Conservation (phyloP, 2,113 vertebrate species). For the Hipposideros armiger region DNA sequence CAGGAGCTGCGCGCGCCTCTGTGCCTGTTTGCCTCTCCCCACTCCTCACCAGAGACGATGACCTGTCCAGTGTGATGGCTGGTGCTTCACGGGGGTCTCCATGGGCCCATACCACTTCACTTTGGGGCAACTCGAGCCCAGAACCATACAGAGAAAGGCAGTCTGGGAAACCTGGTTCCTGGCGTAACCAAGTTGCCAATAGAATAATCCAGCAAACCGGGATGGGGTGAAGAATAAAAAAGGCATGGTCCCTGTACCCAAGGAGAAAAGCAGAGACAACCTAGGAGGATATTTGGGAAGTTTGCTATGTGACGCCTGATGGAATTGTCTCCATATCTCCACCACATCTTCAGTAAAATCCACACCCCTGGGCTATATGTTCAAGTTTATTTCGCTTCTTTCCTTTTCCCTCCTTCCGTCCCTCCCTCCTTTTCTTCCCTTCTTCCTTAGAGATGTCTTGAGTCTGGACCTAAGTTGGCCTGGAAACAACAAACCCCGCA, state of each 20-base stretch:
- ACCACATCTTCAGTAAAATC: background rate
- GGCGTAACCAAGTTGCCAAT: background rate
- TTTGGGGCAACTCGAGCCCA: background rate
- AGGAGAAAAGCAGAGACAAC: background rate
- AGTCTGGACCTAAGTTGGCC: background rate
- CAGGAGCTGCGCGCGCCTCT: fast-evolving
- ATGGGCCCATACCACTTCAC: background rate
- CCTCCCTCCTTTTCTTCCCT: background rate
- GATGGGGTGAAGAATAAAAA: background rate
- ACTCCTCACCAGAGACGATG: fast-evolving
- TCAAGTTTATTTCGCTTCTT: background rate
- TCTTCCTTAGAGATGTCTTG: background rate
- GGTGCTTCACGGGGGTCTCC: background rate
- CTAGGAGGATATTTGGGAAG: background rate
- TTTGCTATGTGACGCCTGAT: background rate
- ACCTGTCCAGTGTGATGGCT: fast-evolving
- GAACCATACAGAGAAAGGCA: background rate
- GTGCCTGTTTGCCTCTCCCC: background rate
- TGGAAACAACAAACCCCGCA: background rate
- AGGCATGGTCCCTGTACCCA: no score
- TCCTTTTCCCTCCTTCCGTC: background rate
- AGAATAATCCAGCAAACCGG: background rate
- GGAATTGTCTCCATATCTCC: background rate
- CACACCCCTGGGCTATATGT: no score
- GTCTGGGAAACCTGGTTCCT: background rate